Evolutionary conservation across 2,113 vertebrate species (phyloP).

Genomic region (Macrotis lagotis): DNA sequence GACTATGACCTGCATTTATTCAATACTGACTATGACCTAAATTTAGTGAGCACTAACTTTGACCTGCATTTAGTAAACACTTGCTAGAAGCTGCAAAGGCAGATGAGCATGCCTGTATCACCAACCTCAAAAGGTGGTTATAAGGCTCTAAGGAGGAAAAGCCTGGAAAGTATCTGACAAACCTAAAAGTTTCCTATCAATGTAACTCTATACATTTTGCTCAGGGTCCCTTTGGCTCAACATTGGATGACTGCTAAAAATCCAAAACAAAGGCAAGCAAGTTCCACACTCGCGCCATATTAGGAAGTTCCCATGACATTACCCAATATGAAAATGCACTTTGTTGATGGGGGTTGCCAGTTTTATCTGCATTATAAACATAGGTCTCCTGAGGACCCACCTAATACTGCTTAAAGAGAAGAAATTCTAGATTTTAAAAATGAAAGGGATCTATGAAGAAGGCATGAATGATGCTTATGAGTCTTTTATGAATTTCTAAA

Average conservation of each 20-base stretch:
- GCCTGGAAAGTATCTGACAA: no score
- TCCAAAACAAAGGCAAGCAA: not conserved
- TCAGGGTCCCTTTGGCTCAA: not conserved
- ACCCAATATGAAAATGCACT: not conserved
- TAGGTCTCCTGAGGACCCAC: conserved; percentile 16
- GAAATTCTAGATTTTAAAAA: conserved; percentile 52
- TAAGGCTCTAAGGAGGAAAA: no score
- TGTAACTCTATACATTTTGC: not conserved
- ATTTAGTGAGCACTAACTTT: no score
- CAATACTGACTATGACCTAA: no score
- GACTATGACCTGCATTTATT: no score
- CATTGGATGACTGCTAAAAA: not conserved
- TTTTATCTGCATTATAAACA: conserved; percentile 39
- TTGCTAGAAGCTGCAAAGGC: no score
- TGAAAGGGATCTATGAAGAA: conserved; percentile 42
- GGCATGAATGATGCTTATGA: conserved; percentile 47
- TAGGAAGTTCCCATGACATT: not conserved
- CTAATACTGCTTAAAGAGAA: conserved; percentile 51
- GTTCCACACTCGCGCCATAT: not conserved
- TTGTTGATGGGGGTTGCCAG: not conserved
- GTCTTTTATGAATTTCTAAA: conserved; percentile 54
- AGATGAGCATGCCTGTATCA: no score
- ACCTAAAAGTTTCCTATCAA: no score
- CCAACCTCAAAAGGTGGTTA: no score
- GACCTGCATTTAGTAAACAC: no score